Conservation (phyloP, 2,797 vertebrate genomes). For the Malurus splendens region DNA sequence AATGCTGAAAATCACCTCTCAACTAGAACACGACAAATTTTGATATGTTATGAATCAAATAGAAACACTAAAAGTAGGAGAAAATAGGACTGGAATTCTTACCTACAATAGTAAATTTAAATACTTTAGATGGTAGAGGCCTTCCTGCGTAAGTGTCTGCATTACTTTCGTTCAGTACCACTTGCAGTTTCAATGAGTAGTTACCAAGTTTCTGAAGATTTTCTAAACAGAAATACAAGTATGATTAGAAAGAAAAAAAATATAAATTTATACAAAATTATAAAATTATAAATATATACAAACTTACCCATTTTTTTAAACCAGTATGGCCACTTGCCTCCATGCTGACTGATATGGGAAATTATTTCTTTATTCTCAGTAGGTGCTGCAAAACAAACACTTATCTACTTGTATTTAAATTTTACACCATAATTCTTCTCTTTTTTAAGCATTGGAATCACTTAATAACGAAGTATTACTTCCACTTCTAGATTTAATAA, state of each 20-base stretch:
- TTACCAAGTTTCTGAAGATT: conserved; percentile 78
- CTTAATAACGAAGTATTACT: background rate
- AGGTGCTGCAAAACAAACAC: conserved; percentile 70
- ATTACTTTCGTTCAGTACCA: conserved; percentile 77
- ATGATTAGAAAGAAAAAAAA: conserved; percentile 20
- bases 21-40: background rate
- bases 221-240: conserved; percentile 67
- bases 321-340: conserved; percentile 81
- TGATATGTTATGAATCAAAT: background rate
- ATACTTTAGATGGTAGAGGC: conserved; percentile 76
- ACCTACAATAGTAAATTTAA: conserved; percentile 86
- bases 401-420: background rate
- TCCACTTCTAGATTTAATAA: background rate
- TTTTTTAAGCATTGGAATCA: background rate
- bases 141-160: conserved; percentile 71
- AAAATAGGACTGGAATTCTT: conserved; percentile 21
- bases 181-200: conserved; percentile 82
- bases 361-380: conserved; percentile 71
- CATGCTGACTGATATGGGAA: conserved; percentile 73
- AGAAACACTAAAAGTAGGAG: background rate
- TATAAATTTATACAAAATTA: background rate
- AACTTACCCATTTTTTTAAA: conserved; percentile 87
- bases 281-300: background rate
- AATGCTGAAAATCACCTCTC: background rate
- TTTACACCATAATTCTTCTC: background rate